Conservation (phyloP, 2,797 vertebrate species). For the Notolabrus celidotus region DNA sequence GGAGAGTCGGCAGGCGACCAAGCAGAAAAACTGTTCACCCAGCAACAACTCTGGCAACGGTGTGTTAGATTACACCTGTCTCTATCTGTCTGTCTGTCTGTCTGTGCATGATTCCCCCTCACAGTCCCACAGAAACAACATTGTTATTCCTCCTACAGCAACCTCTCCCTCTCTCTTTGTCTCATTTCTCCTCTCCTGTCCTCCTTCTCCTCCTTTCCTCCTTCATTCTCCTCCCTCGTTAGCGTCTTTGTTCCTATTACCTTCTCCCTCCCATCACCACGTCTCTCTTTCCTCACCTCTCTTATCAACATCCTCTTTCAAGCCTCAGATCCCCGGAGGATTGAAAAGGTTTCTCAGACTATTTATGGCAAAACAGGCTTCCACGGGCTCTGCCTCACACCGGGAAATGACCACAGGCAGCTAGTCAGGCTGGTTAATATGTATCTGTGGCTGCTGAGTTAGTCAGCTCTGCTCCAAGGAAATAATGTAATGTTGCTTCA, state of each 20-base stretch:
- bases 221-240: slow-evolving; percentile 46
- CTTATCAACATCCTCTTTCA: slow-evolving; percentile 60
- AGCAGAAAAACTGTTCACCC: slow-evolving; percentile 97
- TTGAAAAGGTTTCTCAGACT: slow-evolving; percentile 45
- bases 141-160: slow-evolving; percentile 7
- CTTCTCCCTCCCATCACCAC: slow-evolving; percentile 36
- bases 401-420: slow-evolving; percentile 12
- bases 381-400: slow-evolving; percentile 20
- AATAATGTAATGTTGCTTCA: background rate
- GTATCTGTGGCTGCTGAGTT: slow-evolving; percentile 11
- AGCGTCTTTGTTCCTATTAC: slow-evolving; percentile 27
- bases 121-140: slow-evolving; percentile 4
- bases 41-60: slow-evolving; percentile 91
- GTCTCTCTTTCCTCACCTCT: slow-evolving; percentile 60
- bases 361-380: slow-evolving; percentile 45
- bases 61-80: slow-evolving; percentile 76
- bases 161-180: background rate
- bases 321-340: slow-evolving; percentile 41
- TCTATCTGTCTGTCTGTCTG: slow-evolving; percentile 42
- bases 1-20: slow-evolving; percentile 95
- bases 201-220: slow-evolving; percentile 12
- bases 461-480: background rate
- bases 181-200: slow-evolving; percentile 5
- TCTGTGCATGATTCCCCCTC: background rate
- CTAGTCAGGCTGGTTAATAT: slow-evolving; percentile 8